Evolutionary conservation across 2,888 invertebrate species (phyloP).

Genomic region (Flexamia atlantica): DNA sequence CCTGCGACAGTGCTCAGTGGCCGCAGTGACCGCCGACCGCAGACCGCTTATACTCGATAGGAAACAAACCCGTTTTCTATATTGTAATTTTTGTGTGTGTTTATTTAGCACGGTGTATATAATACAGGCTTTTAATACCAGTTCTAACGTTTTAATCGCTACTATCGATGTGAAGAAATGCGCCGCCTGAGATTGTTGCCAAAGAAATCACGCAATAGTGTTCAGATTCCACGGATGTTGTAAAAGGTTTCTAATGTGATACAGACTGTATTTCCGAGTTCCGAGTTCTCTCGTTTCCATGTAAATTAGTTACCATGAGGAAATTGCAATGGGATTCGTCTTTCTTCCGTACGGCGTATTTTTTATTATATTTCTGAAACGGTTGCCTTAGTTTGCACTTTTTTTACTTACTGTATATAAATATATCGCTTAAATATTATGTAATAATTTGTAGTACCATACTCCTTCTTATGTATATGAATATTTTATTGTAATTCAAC

Average conservation of each 20-base stretch:
- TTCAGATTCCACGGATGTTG: conserved; percentile 26
- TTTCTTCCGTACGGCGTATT: background rate
- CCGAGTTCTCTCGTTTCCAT: conserved; percentile 13
- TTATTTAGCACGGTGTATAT: conserved; percentile 61
- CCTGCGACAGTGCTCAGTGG: background rate
- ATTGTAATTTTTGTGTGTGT: conserved; percentile 49
- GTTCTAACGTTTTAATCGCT: conserved; percentile 42
- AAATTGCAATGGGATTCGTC: background rate
- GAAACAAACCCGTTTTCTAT: conserved; percentile 55
- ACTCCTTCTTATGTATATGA: background rate
- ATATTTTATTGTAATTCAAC: conserved; percentile 26
- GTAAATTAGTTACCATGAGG: conserved; percentile 29
- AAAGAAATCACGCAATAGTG: conserved; percentile 49
- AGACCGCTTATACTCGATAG: conserved; percentile 36
- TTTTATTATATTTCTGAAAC: conserved; percentile 24
- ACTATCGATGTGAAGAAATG: background rate
- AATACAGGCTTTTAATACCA: conserved; percentile 50
- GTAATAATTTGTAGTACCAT: background rate
- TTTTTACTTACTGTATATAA: conserved; percentile 31
- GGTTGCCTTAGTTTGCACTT: conserved; percentile 38
- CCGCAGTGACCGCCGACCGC: background rate
- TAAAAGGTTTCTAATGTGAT: conserved; percentile 19
- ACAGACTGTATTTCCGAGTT: conserved; percentile 39
- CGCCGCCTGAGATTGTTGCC: conserved; percentile 31
- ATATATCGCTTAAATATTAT: conserved; percentile 24